These are phyloP conservation scores for Melanophora roralis DNA, from an alignment of 2,888 invertebrate genomes.

Conservation along the genomic window DNA sequence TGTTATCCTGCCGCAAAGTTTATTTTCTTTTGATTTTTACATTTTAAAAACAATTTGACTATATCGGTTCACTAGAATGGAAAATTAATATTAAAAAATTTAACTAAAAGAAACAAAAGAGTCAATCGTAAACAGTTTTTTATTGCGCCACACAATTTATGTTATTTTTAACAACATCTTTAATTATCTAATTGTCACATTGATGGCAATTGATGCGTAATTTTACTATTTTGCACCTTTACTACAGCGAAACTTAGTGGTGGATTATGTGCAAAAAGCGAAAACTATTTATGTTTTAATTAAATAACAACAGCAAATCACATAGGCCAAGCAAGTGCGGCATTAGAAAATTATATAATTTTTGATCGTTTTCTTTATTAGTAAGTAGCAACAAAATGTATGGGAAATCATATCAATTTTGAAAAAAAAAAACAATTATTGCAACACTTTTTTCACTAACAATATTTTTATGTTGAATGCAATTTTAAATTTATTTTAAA, in stretches of 20 bases:
- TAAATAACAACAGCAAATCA: neutral
- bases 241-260: neutral
- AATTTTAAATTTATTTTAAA: neutral
- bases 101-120: too few relatives aligned
- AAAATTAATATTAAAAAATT: too few relatives aligned
- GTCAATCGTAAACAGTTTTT: too few relatives aligned
- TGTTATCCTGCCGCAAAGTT: too few relatives aligned
- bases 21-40: too few relatives aligned
- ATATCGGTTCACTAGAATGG: too few relatives aligned
- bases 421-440: neutral
- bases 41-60: too few relatives aligned
- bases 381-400: conserved; percentile 28
- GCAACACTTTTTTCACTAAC: neutral
- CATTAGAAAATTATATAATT: neutral
- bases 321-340: neutral
- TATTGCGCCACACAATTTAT: too few relatives aligned
- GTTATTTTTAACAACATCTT: too few relatives aligned
- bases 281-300: conserved; percentile 11
- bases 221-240: conserved; percentile 4
- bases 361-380: neutral
- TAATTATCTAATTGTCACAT: conserved; percentile 36
- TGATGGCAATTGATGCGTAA: conserved; percentile 44
- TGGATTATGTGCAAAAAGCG: conserved; percentile 24
- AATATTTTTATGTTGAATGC: neutral
- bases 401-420: too few relatives aligned